A percentile compares a stretch with the other conserved stretches of the same genome.
Evolutionary conservation across 2,888 invertebrate species (phyloP).

Genomic region (Unio delphinus): DNA sequence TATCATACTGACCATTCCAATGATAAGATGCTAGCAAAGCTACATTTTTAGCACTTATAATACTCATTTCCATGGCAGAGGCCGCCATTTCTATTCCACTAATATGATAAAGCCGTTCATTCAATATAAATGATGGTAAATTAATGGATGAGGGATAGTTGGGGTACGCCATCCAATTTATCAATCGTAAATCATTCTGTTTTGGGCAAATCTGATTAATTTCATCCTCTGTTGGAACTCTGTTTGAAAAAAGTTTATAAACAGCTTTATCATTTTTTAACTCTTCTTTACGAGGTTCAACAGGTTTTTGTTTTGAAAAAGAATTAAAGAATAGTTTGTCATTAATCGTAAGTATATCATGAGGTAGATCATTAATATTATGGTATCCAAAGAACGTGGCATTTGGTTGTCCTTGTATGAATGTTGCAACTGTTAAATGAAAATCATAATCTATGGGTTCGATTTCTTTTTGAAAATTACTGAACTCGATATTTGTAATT

Average conservation of each 20-base stretch:
- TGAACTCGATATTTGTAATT: slow-evolving; percentile 72
- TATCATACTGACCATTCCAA: slow-evolving; percentile 58
- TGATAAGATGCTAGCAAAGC: slow-evolving; percentile 75
- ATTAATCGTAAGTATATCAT: slow-evolving; percentile 73
- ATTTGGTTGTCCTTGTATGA: slow-evolving; percentile 75
- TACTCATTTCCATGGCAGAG: slow-evolving; percentile 81
- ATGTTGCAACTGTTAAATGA: slow-evolving; percentile 76
- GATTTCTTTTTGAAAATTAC: slow-evolving; percentile 67
- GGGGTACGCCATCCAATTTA: slow-evolving; percentile 66
- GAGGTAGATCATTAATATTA: slow-evolving; percentile 60
- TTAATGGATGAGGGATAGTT: slow-evolving; percentile 60
- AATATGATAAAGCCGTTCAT: slow-evolving; percentile 75
- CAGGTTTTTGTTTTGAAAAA: slow-evolving; percentile 69
- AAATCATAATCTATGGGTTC: slow-evolving; percentile 54
- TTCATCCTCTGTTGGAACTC: slow-evolving; percentile 71
- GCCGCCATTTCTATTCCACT: slow-evolving; percentile 80
- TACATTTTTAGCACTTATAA: slow-evolving; percentile 77
- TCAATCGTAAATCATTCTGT: slow-evolving; percentile 47
- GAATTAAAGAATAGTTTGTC: slow-evolving; percentile 74
- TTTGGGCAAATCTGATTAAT: slow-evolving; percentile 73
- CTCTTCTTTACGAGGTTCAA: slow-evolving; percentile 52
- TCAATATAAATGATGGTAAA: slow-evolving; percentile 73
- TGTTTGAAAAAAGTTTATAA: slow-evolving; percentile 77
- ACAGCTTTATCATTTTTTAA: slow-evolving; percentile 57
- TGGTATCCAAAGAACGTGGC: slow-evolving; percentile 71